A percentile compares a stretch with the other conserved stretches of the same genome.
Evolutionary conservation across 2,113 vertebrate species (phyloP).

Genomic region (Mungos mungo): DNA sequence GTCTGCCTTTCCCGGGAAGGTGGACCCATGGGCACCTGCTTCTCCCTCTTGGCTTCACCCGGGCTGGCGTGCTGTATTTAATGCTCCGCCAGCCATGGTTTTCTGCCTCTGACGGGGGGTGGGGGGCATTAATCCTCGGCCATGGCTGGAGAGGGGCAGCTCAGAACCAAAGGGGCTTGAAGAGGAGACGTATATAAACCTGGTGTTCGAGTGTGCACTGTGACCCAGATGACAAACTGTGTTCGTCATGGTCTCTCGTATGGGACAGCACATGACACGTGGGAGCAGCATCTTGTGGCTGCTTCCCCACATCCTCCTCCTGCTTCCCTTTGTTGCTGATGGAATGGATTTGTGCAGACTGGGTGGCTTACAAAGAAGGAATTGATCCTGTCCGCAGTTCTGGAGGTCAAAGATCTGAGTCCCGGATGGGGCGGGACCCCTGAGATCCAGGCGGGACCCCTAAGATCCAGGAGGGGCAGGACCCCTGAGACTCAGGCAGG

Average conservation of each 20-base stretch:
- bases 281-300: background rate
- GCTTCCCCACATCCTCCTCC: background rate
- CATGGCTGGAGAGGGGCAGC: background rate
- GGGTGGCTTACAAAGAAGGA: too few species aligned
- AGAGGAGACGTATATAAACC: background rate
- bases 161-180: background rate
- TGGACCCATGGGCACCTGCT: background rate
- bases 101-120: background rate
- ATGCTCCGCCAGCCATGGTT: too few species aligned
- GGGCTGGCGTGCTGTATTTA: background rate
- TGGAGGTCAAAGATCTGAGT: too few species aligned
- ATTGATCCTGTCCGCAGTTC: background rate
- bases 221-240: background rate
- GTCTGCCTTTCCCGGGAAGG: background rate
- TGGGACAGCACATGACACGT: accelerated
- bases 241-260: accelerated
- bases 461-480: too few species aligned
- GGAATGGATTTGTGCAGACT: background rate
- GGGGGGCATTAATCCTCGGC: too few species aligned
- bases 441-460: too few species aligned
- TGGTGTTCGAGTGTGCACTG: accelerated
- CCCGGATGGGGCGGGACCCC: too few species aligned
- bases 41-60: background rate
- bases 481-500: too few species aligned
- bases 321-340: background rate